Conservation (phyloP, 2,113 vertebrate genomes). For the Epinephelus cyanopodus region DNA sequence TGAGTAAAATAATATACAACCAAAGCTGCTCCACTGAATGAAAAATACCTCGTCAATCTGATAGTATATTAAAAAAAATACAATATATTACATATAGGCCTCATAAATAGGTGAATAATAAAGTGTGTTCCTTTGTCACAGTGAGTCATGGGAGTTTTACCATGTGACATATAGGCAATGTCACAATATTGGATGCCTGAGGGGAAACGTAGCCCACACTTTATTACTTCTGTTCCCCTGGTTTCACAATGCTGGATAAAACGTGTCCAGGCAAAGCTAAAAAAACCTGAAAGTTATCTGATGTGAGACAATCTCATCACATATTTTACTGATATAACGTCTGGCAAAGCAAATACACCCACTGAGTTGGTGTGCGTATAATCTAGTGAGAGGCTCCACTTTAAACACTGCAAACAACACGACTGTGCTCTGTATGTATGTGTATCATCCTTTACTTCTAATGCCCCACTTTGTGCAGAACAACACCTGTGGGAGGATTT, state of each 20-base stretch:
- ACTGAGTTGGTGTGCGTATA: neutral
- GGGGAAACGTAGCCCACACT: neutral
- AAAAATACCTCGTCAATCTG: neutral
- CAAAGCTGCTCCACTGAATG: constrained; percentile 6
- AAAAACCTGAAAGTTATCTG: neutral
- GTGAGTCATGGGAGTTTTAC: constrained; percentile 19
- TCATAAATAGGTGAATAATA: neutral
- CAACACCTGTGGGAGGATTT: neutral
- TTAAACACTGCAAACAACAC: neutral
- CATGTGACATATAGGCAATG: neutral
- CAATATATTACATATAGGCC: neutral
- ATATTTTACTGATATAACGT: neutral
- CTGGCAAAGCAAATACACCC: rapidly evolving
- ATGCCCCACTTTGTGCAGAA: neutral
- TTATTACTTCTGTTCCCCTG: constrained; percentile 15
- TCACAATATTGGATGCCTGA: constrained; percentile 10
- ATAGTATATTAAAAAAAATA: neutral
- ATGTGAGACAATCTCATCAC: neutral
- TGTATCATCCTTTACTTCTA: neutral
- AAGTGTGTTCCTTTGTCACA: neutral
- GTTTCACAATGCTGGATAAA: constrained; percentile 14
- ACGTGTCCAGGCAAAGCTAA: neutral
- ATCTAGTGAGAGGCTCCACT: neutral
- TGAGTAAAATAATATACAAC: neutral
- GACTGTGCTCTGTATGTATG: neutral